These are phyloP conservation scores for Apolygus lucorum DNA, from an alignment of 1,140 invertebrate genomes.

Conservation along the genomic window DNA sequence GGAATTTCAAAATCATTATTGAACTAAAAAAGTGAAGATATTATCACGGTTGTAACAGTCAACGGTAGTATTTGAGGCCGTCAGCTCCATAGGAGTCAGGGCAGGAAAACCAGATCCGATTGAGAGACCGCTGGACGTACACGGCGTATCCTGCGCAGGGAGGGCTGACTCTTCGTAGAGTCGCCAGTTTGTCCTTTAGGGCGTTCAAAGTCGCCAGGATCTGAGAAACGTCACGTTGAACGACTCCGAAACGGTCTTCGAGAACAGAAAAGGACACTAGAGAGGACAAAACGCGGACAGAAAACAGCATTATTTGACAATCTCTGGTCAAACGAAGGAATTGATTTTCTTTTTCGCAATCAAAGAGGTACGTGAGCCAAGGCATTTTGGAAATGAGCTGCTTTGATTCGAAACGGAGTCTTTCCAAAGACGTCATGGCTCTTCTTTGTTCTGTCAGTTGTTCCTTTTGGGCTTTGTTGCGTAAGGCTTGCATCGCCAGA, in stretches of 20 bases:
- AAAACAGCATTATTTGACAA: not conserved
- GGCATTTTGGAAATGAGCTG: not conserved
- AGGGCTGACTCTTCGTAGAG: not conserved
- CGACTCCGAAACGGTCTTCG: not conserved
- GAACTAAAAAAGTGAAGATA: no score
- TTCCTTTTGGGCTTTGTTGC: not conserved
- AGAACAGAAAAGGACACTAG: not conserved
- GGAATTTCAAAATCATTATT: no score
- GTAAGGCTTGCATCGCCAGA: not conserved
- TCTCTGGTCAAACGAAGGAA: not conserved
- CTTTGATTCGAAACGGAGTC: not conserved
- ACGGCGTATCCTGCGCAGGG: not conserved
- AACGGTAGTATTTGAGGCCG: constrained; percentile 4
- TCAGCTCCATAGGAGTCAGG: not conserved
- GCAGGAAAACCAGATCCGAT: not conserved
- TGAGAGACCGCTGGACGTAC: not conserved
- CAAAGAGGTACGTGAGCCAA: not conserved
- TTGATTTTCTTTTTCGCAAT: not conserved
- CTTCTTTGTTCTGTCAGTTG: not conserved
- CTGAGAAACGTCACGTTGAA: constrained; percentile 1
- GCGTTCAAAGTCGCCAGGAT: not conserved
- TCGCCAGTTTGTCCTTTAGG: not conserved
- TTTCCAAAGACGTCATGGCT: not conserved
- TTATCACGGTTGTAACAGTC: no score
- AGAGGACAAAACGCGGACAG: not conserved